A percentile compares a stretch with the other conserved stretches of the same genome.
Conservation (phyloP, 2,797 vertebrate genomes). For the Melanitta fusca region DNA sequence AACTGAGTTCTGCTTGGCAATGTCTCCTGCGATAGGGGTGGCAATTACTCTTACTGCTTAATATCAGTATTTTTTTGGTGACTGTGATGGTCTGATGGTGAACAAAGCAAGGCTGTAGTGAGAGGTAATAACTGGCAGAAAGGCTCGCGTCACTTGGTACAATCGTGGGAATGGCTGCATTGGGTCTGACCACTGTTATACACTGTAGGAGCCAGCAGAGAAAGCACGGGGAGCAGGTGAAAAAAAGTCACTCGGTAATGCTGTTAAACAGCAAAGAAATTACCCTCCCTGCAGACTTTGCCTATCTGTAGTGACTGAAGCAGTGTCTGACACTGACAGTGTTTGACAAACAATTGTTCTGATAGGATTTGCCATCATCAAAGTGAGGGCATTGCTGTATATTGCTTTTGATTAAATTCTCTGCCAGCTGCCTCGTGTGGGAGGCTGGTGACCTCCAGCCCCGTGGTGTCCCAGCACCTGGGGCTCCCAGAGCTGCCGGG, state of each 20-base stretch:
- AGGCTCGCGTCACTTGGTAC: rapidly evolving
- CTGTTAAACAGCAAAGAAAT: neutral
- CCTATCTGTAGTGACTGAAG: neutral
- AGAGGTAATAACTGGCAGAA: neutral
- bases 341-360: neutral
- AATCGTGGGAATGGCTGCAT: rapidly evolving
- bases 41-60: neutral
- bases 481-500: neutral
- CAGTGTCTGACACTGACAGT: too few species aligned
- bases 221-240: neutral
- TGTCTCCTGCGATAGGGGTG: neutral
- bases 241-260: neutral
- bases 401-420: neutral
- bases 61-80: rapidly evolving
- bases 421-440: too few species aligned
- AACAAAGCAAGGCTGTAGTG: neutral
- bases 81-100: rapidly evolving
- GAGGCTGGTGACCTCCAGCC: neutral
- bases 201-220: neutral
- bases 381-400: neutral
- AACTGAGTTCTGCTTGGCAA: neutral
- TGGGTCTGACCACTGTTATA: too few species aligned
- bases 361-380: neutral
- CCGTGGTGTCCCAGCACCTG: rapidly evolving
- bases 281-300: rapidly evolving